These are phyloP conservation scores for Machimus rusticus DNA, from an alignment of 2,888 invertebrate species.

Conservation along the genomic window DNA sequence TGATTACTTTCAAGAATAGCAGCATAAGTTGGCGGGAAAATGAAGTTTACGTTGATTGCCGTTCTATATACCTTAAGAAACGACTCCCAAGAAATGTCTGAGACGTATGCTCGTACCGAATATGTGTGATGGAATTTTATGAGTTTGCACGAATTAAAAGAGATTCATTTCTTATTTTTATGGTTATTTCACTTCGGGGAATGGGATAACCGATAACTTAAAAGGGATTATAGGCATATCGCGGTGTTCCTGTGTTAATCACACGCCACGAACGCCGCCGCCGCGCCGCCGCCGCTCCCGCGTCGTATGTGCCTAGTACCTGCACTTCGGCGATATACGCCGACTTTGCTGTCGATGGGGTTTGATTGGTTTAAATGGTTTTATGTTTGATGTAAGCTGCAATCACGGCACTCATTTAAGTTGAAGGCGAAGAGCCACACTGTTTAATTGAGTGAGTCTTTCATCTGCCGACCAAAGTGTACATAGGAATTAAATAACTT, in stretches of 20 bases:
- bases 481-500: not conserved
- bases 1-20: slow-evolving; percentile 35
- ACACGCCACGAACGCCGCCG: not conserved
- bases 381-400: not conserved
- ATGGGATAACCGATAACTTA: slow-evolving; percentile 34
- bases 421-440: not conserved
- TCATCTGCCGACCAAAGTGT: not conserved
- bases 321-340: not conserved
- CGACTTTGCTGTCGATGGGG: not conserved
- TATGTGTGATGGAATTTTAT: slow-evolving; percentile 30
- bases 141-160: slow-evolving; percentile 33
- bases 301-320: not conserved
- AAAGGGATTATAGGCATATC: slow-evolving; percentile 5
- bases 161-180: slow-evolving; percentile 33
- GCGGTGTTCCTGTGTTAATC: slow-evolving; percentile 2
- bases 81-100: not conserved
- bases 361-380: not conserved
- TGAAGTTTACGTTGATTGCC: slow-evolving; percentile 23
- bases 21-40: slow-evolving; percentile 8
- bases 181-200: slow-evolving; percentile 23
- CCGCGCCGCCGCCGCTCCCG: not conserved
- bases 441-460: not conserved
- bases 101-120: not conserved
- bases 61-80: not conserved
- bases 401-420: not conserved